Conservation (phyloP, 1,140 invertebrate genomes). For the Drosophila athabasca region DNA sequence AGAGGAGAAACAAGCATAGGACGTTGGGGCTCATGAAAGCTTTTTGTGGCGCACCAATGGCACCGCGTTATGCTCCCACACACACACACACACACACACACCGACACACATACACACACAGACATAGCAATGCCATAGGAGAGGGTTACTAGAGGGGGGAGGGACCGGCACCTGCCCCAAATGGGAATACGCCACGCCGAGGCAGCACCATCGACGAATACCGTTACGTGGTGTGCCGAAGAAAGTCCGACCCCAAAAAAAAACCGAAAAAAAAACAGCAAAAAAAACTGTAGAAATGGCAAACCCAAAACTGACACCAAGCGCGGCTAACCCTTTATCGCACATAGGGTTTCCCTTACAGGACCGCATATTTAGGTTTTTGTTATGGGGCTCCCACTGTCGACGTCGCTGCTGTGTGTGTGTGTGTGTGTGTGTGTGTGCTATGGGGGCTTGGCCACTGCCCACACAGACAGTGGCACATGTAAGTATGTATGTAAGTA, state of each 20-base stretch:
- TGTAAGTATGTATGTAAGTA: constrained; percentile 40
- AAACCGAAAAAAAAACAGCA: not conserved
- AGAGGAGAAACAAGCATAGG: constrained; percentile 53
- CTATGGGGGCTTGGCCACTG: constrained; percentile 27
- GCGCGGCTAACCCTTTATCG: constrained; percentile 84
- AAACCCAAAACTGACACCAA: constrained; percentile 83
- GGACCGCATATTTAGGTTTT: constrained; percentile 84
- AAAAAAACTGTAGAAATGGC: constrained; percentile 66
- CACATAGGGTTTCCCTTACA: constrained; percentile 84
- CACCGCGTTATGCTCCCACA: constrained; percentile 83
- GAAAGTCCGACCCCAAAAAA: constrained; percentile 65
- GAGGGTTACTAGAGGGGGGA: constrained; percentile 1
- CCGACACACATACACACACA: constrained; percentile 12
- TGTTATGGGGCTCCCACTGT: constrained; percentile 58
- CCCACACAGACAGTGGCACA: constrained; percentile 31
- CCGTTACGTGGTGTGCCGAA: constrained; percentile 67
- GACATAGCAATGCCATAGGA: constrained; percentile 11
- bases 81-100: constrained; percentile 52
- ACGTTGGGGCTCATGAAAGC: constrained; percentile 78
- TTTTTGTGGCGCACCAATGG: constrained; percentile 84
- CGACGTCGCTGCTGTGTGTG: constrained; percentile 26
- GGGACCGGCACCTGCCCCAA: constrained; percentile 38
- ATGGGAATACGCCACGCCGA: constrained; percentile 42
- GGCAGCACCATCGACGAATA: constrained; percentile 62
- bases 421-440: constrained; percentile 8